These are phyloP conservation scores for Sitobion miscanthi DNA, from an alignment of 1,140 invertebrate species.

Conservation along the genomic window DNA sequence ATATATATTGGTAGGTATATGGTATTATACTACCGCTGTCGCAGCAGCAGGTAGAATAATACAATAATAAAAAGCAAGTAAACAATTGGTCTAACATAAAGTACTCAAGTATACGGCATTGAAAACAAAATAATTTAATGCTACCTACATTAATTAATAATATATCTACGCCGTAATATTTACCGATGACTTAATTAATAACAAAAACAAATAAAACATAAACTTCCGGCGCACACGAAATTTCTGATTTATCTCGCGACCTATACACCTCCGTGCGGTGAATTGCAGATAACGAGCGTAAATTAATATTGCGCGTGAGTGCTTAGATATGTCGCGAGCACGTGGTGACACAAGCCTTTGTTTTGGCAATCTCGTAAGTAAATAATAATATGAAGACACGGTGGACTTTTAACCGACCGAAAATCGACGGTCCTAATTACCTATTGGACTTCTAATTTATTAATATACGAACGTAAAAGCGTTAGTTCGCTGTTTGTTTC, in stretches of 20 bases:
- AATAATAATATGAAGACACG: background rate
- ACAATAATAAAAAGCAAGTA: background rate
- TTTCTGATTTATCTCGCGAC: background rate
- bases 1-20: background rate
- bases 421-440: background rate
- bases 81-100: background rate
- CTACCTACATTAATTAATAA: background rate
- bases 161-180: background rate
- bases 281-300: slow-evolving; percentile 2
- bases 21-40: background rate
- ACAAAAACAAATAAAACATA: slow-evolving; percentile 31
- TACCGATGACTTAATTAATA: background rate
- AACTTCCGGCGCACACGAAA: slow-evolving; percentile 32
- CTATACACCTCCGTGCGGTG: background rate
- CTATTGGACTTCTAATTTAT: background rate
- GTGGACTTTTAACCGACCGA: slow-evolving; percentile 34
- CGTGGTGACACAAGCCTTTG: slow-evolving; percentile 47
- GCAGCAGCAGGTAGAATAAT: background rate
- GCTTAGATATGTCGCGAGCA: background rate
- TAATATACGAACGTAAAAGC: background rate
- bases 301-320: background rate
- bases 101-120: background rate
- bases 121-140: background rate
- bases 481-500: background rate
- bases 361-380: background rate